A percentile compares a stretch with the other conserved stretches of the same genome.
phyloP scores from a whole-genome alignment of 2,888 invertebrate species.

The Neelides folsomi region DNA sequence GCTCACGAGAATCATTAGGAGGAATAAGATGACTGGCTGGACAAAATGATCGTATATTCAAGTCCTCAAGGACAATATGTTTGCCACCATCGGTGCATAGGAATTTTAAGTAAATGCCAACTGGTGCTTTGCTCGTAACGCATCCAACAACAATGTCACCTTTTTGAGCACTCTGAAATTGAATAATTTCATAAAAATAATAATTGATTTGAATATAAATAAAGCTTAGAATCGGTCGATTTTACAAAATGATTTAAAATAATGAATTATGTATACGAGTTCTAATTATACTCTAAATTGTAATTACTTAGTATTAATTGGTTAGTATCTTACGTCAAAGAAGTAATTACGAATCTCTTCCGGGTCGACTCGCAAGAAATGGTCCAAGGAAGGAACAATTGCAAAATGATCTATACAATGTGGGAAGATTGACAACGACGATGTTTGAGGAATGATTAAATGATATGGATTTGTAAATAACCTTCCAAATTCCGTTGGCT shows the following conservation, averaged over 20 bases:
- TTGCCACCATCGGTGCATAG: slow-evolving; percentile 68
- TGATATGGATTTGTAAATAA: slow-evolving; percentile 2
- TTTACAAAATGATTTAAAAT: too few species aligned
- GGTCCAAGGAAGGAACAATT: slow-evolving; percentile 74
- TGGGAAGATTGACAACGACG: too few species aligned
- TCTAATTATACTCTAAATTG: too few species aligned
- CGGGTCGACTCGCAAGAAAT: slow-evolving; percentile 66
- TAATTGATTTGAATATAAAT: too few species aligned
- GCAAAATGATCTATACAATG: slow-evolving; percentile 54
- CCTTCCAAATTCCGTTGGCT: slow-evolving; percentile 23
- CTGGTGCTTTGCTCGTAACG: slow-evolving; percentile 37
- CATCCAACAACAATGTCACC: slow-evolving; percentile 39
- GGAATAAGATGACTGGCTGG: slow-evolving; percentile 20
- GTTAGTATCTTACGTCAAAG: slow-evolving; percentile 52
- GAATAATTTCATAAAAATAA: too few species aligned
- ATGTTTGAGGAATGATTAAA: too few species aligned
- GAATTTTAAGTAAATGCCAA: slow-evolving; percentile 50
- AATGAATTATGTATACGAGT: too few species aligned
- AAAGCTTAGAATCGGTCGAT: too few species aligned
- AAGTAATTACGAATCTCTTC: slow-evolving; percentile 63
- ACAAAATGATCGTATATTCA: slow-evolving; percentile 58
- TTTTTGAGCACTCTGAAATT: slow-evolving; percentile 38
- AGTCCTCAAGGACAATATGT: slow-evolving; percentile 68
- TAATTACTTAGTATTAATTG: background rate
- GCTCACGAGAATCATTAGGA: slow-evolving; percentile 17